Base-by-base conservation (phyloP, 2,113 vertebrate genomes). In the Tupaia chinensis region DNA sequence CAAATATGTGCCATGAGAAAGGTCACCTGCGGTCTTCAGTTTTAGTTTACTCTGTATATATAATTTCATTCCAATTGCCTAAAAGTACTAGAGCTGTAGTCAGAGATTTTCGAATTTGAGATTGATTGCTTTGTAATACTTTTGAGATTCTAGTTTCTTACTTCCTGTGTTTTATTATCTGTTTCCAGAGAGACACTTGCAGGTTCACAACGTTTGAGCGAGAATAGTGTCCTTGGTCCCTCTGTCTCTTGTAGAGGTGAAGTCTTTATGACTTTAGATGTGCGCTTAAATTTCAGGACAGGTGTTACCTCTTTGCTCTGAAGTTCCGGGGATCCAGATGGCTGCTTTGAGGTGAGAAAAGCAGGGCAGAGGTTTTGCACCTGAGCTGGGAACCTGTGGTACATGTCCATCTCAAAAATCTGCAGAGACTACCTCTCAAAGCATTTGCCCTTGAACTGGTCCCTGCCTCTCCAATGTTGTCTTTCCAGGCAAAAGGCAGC, bases 271-370 rank as follows among this genome's bases (percentile, higher is more conserved):
- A 84, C 65, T 58, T 87, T 72, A n/a, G 66, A 53, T 85, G 20
- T 87, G 78, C 17, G 72, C 90, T 92, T 9, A 69, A 58, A 25
- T 25, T 87, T 65, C 58, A 85, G 60, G 68, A 95, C 94, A 97
- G 96, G 87, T 97, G 92, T 70, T 20, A 20, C 2, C 20, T 86
- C 58, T 72, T 77, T 87, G 27, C 96, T 79, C 74, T 5, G 74
- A 93, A 89, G 84, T 83, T 0, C 19, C 3, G 0, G 8, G 2
- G 65, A 63, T 69, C 13, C 68, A 73, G 80, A 94, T 16, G 0
- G 90, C 25, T 32, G 87, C 61, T 68, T 19, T 22, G 77, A 63
- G 15, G 87, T 89, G 96, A 76, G 78, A 82, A 69, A 3, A 5
- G 9, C 1, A 11, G 79, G 80, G 87, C 65, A 68, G 79, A 84